These are phyloP conservation scores for Thaumatotibia leucotreta DNA, from an alignment of 1,140 invertebrate genomes.

Conservation along the genomic window DNA sequence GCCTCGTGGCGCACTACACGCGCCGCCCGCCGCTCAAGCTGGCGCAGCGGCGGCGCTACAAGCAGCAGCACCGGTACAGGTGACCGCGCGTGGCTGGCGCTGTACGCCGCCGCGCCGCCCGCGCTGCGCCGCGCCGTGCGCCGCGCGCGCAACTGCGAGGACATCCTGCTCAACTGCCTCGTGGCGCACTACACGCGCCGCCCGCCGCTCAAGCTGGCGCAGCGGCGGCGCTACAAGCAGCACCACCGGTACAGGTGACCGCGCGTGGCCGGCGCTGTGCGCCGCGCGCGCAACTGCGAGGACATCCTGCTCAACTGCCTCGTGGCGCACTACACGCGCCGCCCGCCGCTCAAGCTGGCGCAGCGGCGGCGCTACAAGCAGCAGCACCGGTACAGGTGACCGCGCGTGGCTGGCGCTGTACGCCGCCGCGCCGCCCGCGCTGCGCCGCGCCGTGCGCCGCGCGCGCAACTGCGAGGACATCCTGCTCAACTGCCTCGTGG, in stretches of 20 bases:
- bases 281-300: neutral
- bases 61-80: slow-evolving; percentile 82
- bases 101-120: no score
- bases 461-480: neutral
- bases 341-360: slow-evolving; percentile 96
- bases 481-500: neutral
- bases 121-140: no score
- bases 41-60: slow-evolving; percentile 95
- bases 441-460: no score
- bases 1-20: slow-evolving; percentile 94
- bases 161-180: neutral
- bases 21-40: slow-evolving; percentile 96
- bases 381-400: slow-evolving; percentile 77
- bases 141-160: neutral
- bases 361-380: slow-evolving; percentile 95
- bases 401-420: no score
- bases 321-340: slow-evolving; percentile 61
- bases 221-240: slow-evolving; percentile 94
- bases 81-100: slow-evolving; percentile 22
- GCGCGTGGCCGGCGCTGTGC: no score
- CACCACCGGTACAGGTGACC: slow-evolving; percentile 78
- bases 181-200: slow-evolving; percentile 72
- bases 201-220: slow-evolving; percentile 96
- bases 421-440: no score
- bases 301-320: neutral